Conservation (phyloP, 2,797 vertebrate species). For the Tympanoctomys barrerae region DNA sequence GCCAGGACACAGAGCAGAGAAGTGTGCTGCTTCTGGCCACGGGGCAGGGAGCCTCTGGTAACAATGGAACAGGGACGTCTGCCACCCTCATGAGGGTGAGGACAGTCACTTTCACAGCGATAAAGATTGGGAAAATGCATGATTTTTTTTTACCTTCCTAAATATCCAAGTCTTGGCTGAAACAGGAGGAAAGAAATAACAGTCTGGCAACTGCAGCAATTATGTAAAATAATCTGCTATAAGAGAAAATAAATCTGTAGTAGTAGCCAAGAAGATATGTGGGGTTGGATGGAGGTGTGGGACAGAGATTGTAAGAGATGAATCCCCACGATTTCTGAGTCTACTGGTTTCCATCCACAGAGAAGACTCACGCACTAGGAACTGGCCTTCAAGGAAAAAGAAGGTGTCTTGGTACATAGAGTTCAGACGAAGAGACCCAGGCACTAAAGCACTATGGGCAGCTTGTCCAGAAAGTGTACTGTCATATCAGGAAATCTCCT, state of each 20-base stretch:
- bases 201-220: background rate
- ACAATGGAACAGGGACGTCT: background rate
- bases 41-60: no score
- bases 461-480: background rate
- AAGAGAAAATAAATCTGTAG: background rate
- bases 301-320: background rate
- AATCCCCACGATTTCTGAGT: background rate
- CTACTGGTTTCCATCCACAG: background rate
- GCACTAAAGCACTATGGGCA: background rate
- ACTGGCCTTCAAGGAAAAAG: background rate
- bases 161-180: background rate
- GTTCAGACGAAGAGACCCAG: background rate
- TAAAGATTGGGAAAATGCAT: background rate
- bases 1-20: background rate
- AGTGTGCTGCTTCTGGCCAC: rapidly evolving
- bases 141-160: background rate
- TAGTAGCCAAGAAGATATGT: background rate
- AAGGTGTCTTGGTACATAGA: background rate
- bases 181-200: background rate
- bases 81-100: background rate
- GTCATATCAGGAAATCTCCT: no score
- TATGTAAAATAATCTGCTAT: background rate
- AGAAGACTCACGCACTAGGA: background rate
- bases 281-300: background rate
- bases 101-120: background rate